Conservation (phyloP, 2,113 vertebrate genomes). For the Equus przewalskii region DNA sequence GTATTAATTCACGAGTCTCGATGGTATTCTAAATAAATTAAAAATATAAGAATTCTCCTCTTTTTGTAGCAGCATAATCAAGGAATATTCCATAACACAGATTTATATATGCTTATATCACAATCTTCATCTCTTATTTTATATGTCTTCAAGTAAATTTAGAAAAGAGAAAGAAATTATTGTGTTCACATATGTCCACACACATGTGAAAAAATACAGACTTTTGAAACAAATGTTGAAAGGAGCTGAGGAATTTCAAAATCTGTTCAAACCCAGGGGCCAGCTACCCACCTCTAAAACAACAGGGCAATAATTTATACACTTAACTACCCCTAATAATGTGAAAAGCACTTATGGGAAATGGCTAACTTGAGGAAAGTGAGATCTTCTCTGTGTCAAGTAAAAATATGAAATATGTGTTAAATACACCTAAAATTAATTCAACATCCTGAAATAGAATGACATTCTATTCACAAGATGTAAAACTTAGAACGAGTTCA, state of each 20-base stretch:
- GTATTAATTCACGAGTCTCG: neutral
- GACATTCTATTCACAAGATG: neutral
- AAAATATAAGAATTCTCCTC: neutral
- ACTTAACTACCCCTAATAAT: neutral
- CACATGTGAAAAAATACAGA: neutral
- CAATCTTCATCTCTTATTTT: neutral
- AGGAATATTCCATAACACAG: neutral
- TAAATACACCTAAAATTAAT: slow-evolving; percentile 12
- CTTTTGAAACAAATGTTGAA: slow-evolving; percentile 11
- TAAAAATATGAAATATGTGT: neutral
- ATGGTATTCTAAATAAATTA: neutral
- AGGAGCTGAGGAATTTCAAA: neutral
- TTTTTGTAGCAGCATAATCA: neutral
- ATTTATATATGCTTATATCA: neutral
- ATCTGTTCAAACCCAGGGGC: neutral
- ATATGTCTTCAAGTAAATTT: neutral
- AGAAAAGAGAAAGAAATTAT: neutral
- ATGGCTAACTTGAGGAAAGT: neutral
- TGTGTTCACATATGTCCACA: neutral
- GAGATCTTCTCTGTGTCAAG: neutral
- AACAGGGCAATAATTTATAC: neutral
- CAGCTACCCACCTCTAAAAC: neutral
- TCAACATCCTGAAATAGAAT: neutral
- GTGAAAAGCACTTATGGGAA: neutral
- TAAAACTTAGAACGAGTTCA: neutral